phyloP scores from a whole-genome alignment of 2,888 invertebrate genomes.

The Ophioninae sp. region DNA sequence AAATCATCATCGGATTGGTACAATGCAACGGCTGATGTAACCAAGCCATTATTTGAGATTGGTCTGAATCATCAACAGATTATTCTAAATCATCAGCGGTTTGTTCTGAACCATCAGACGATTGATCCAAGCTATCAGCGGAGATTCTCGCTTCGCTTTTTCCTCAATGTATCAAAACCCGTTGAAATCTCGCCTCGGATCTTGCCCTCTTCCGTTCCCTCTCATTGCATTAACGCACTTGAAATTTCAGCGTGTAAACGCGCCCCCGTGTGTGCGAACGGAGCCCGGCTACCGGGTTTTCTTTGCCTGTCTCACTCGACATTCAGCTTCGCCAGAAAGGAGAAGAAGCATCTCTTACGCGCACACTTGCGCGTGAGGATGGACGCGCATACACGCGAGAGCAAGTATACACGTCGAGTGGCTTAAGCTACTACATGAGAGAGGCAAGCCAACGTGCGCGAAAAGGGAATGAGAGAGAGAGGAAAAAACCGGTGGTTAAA shows the following conservation, averaged over 20 bases:
- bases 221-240: constrained; percentile 54
- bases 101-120: too few relatives aligned
- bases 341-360: constrained; percentile 51
- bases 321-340: constrained; percentile 38
- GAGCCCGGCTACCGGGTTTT: constrained; percentile 50
- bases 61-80: too few relatives aligned
- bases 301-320: constrained; percentile 52
- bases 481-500: constrained; percentile 48
- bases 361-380: constrained; percentile 32
- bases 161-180: neutral
- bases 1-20: too few relatives aligned
- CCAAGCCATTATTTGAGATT: too few relatives aligned
- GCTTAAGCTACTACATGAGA: constrained; percentile 51
- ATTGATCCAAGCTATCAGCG: neutral
- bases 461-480: constrained; percentile 12
- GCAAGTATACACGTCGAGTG: constrained; percentile 53
- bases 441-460: constrained; percentile 48
- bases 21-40: too few relatives aligned
- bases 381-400: constrained; percentile 4
- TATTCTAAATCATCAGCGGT: too few relatives aligned
- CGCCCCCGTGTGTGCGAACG: neutral
- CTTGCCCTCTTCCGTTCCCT: constrained; percentile 3
- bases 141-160: constrained; percentile 10
- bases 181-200: neutral
- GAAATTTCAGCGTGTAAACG: constrained; percentile 19